phyloP scores from a whole-genome alignment of 2,113 vertebrate species.

The Ranitomeya variabilis region DNA sequence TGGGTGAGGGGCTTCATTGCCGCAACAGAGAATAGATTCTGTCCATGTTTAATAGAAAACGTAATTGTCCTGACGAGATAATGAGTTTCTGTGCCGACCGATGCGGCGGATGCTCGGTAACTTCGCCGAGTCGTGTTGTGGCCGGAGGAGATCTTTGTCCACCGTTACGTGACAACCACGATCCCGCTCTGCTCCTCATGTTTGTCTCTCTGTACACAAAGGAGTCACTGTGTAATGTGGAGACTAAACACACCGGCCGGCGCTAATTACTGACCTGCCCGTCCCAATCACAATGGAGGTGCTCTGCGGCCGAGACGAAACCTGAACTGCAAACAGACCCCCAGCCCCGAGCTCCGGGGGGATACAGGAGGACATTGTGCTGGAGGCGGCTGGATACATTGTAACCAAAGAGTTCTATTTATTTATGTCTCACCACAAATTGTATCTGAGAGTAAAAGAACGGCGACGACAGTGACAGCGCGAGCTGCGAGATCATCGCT shows the following conservation, averaged over 20 bases:
- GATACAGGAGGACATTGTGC: too few relatives aligned
- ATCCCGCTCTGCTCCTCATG: background rate
- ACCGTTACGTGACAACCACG: background rate
- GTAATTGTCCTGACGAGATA: background rate
- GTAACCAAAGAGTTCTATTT: background rate
- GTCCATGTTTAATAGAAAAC: background rate
- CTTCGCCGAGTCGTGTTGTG: background rate
- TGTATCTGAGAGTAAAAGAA: background rate
- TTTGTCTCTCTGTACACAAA: background rate
- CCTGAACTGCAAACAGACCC: background rate
- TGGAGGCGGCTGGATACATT: background rate
- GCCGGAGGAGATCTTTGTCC: background rate
- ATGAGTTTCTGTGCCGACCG: background rate
- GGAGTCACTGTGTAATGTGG: slow-evolving; percentile 11
- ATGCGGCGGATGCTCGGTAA: background rate
- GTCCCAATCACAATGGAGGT: background rate
- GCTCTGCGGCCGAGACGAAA: background rate
- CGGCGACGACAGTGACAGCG: background rate
- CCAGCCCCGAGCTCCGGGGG: background rate
- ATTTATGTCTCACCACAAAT: background rate
- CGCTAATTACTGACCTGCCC: background rate
- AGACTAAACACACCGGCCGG: slow-evolving; percentile 23
- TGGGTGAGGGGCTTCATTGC: background rate
- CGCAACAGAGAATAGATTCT: background rate
- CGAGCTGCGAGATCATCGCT: too few relatives aligned